Conservation (phyloP, 2,797 vertebrate genomes). For the Platyrinchus mystaceus region DNA sequence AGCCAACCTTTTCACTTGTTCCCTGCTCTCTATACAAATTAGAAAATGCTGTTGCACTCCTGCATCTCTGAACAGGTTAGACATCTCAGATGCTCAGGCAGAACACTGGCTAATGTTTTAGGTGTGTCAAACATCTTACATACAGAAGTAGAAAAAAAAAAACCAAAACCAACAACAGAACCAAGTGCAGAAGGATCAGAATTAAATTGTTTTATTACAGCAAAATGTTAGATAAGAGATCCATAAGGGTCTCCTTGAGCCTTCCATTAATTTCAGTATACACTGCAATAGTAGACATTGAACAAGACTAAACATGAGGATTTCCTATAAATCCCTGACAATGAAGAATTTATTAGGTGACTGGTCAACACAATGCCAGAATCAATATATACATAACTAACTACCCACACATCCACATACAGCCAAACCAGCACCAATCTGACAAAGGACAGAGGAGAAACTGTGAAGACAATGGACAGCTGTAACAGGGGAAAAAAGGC, state of each 20-base stretch:
- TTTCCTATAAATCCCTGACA: neutral
- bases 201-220: neutral
- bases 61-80: neutral
- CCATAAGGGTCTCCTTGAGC: neutral
- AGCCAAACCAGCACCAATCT: neutral
- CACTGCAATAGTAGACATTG: neutral
- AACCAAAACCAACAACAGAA: too few species aligned
- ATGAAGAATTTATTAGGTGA: neutral
- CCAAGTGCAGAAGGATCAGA: neutral
- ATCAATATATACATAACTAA: neutral
- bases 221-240: neutral
- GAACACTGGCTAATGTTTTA: neutral
- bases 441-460: neutral
- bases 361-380: neutral
- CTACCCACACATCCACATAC: neutral
- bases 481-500: neutral
- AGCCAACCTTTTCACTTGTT: neutral
- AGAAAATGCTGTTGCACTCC: neutral
- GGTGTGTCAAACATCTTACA: fast-evolving
- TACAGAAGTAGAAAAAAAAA: neutral
- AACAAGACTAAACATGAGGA: fast-evolving
- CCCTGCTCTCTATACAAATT: neutral
- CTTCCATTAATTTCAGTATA: neutral
- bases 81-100: neutral
- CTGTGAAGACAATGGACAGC: neutral